Evolutionary conservation across 1,140 invertebrate genomes (phyloP), one percentile per base, ranked within the genome.

Genomic region (Hycleus phaleratus): DNA sequence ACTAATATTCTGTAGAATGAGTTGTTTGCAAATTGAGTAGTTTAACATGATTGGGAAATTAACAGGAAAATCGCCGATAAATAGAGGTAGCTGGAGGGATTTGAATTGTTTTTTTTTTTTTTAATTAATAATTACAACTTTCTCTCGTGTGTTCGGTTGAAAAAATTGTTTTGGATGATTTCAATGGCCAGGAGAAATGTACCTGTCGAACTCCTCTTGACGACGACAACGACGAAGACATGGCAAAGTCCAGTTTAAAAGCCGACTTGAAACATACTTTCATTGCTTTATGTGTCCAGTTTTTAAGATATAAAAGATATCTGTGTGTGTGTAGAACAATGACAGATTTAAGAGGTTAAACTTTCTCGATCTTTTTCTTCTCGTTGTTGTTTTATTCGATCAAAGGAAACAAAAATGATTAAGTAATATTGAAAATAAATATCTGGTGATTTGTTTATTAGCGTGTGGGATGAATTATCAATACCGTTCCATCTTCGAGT

Each of bases 331-430:
- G 32, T 32, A 45, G 7, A 32, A 32, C 32, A 32, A 32, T 32
- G 32, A 32, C 32, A 32, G 42, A 47, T 49, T 59, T 59, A 54
- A 40, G 58, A 59, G 58, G 58, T 59, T 43, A 54, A 59, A 54
- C 58, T 59, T 59, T 59, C 58, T 47, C 57, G 39, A 46, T 54
- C 49, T 43, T 42, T 25, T 25, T 24, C 50, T 25, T 8, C 7
- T 32, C 0, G 32, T 32, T 32, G 18, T 18, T 18, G 18, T 18
- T 18, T 18, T 18, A 18, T 18, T 18, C 18, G 18, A 18, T 32
- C 32, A 32, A 5, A 4, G 32, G 32, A 32, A 32, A 18, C 18
- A 18, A 32, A 32, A 32, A 32, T 32, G 32, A 7, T 7, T 7
- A 32, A 32, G 32, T 32, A 5, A 32, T 32, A 7, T 32, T 5